Evolutionary conservation across 2,113 vertebrate species (phyloP).

Genomic region (Dipodomys spectabilis): DNA sequence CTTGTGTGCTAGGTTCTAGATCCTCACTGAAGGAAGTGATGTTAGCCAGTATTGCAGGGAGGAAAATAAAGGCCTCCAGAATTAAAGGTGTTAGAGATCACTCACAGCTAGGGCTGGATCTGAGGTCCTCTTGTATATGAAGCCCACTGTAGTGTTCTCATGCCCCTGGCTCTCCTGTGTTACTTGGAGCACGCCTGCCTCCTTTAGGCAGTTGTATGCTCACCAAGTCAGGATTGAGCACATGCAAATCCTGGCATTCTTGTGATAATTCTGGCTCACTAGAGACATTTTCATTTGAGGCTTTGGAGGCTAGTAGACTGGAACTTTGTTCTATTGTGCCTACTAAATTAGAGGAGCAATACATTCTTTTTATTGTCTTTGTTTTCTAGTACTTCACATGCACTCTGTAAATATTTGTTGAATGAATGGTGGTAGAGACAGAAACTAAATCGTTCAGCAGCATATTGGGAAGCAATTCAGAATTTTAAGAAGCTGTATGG

Average conservation of each 20-base stretch:
- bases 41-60: neutral
- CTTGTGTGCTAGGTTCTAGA: neutral
- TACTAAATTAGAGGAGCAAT: neutral
- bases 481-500: neutral
- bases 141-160: neutral
- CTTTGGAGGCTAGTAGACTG: neutral
- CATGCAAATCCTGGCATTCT: constrained; percentile 3
- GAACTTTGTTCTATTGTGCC: constrained; percentile 41
- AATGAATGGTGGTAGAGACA: neutral
- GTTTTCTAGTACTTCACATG: neutral
- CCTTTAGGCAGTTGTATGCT: too few species aligned
- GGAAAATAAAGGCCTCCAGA: neutral
- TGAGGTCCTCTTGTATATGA: neutral
- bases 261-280: neutral
- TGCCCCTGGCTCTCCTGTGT: neutral
- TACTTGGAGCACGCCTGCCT: neutral
- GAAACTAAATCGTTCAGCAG: neutral
- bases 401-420: constrained; percentile 25
- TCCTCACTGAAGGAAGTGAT: neutral
- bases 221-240: neutral
- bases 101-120: neutral
- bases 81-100: neutral
- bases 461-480: neutral
- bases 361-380: neutral
- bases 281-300: neutral